Base-by-base conservation (phyloP, 2,113 vertebrate species). In the Podilymbus podiceps region DNA sequence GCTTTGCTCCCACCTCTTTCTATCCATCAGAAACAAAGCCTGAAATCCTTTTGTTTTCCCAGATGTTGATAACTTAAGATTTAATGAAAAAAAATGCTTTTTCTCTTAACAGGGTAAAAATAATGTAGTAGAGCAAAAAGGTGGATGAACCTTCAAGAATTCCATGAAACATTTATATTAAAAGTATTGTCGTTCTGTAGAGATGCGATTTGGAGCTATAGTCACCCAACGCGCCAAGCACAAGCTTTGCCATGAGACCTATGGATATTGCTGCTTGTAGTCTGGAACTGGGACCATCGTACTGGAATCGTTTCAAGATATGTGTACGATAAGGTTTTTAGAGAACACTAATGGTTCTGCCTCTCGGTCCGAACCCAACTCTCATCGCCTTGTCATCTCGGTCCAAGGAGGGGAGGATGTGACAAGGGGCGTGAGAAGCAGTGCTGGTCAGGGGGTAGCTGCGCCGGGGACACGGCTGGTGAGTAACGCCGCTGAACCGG, bases 301-400 rank as follows among this genome's bases (percentile, higher is more conserved):
- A 21, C 66, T 27, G 47, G 40, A 53, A 20, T n/a, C 8, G n/a
- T 24, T 25, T 40, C 17, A 40, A 40, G 33, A 44, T 44, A 7
- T 6, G 3, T 7, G 33, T 33, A 3, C 8, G 27, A 1, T 12
- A 27, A 64, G n/a, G 17, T 10, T 83, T 67, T 75, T 27, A 6
- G 23, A 44, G 47, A 33, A 20, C 8, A 7, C 25, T 38, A 3
- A 8, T 3, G 35, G 25, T 38, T 35, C 18, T 35, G 60, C 44
- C 21, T 8, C 15, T 27, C 3, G 0, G 4, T 35, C 31, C 7
- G 20, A 40, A 19, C 27, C 2, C 35, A 22, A 3, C 13, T 21
- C 38, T 40, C 13, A 8, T 15, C 38, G 17, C 55, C 17, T 22
- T 31, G 15, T 50, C 52, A 19, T 50, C 24, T 25, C 42, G 6